phyloP scores from a whole-genome alignment of 30 jellyfish, hydroid and myxozoan genomes.

The Nemopilema nomurai region DNA sequence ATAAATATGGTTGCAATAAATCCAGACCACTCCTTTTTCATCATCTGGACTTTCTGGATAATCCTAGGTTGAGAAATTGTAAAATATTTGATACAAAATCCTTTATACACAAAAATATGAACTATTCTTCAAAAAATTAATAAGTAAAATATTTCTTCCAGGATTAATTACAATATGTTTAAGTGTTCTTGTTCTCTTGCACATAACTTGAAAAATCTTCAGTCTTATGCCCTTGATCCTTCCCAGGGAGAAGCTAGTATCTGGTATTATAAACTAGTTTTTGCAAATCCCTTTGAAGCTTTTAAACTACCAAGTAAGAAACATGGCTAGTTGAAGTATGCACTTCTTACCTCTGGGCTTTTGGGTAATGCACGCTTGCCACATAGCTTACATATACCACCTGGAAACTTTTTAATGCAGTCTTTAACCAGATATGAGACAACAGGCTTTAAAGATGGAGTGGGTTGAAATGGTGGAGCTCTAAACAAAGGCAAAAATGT shows the following conservation, averaged over 20 bases:
- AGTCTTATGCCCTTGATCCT: too few relatives aligned
- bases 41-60: slow-evolving; percentile 50
- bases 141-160: not conserved
- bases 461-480: slow-evolving; percentile 88
- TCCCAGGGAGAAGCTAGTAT: too few relatives aligned
- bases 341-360: slow-evolving; percentile 63
- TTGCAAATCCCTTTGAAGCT: too few relatives aligned
- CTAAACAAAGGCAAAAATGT: slow-evolving; percentile 7
- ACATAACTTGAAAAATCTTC: not conserved
- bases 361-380: slow-evolving; percentile 64
- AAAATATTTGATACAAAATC: not conserved
- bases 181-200: too few relatives aligned
- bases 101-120: not conserved
- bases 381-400: slow-evolving; percentile 61
- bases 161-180: too few relatives aligned
- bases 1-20: slow-evolving; percentile 77
- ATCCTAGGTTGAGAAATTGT: slow-evolving; percentile 7
- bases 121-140: not conserved
- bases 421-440: slow-evolving; percentile 59
- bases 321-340: too few relatives aligned
- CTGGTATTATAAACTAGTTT: too few relatives aligned
- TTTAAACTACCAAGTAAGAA: too few relatives aligned
- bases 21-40: slow-evolving; percentile 74
- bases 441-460: slow-evolving; percentile 71
- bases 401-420: slow-evolving; percentile 65